A percentile compares a stretch with the other conserved stretches of the same genome.
These are phyloP conservation scores for Mactra quadrangularis DNA, from an alignment of 1,140 invertebrate genomes.

Conservation along the genomic window DNA sequence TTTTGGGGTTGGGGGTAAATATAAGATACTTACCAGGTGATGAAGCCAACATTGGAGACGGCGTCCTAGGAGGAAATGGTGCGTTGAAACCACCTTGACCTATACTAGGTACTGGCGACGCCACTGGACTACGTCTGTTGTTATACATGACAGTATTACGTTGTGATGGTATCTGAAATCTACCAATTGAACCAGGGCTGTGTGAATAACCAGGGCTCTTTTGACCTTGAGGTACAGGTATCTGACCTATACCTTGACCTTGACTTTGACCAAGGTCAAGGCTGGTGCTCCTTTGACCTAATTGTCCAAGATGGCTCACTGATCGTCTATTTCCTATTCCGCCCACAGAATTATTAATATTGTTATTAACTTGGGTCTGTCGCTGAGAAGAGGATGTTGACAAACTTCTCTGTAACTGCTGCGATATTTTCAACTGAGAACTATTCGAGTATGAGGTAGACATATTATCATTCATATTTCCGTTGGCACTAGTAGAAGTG, in stretches of 20 bases:
- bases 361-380: neutral
- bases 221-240: slow-evolving; percentile 62
- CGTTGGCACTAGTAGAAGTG: slow-evolving; percentile 37
- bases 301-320: neutral
- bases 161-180: slow-evolving; percentile 65
- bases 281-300: slow-evolving; percentile 51
- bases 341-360: neutral
- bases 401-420: slow-evolving; percentile 56
- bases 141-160: slow-evolving; percentile 64
- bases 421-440: slow-evolving; percentile 35
- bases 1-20: too few species aligned
- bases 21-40: slow-evolving; percentile 73
- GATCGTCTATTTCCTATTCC: slow-evolving; percentile 26
- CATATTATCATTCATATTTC: slow-evolving; percentile 8
- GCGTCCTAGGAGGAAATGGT: slow-evolving; percentile 55
- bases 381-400: slow-evolving; percentile 25
- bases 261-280: slow-evolving; percentile 59
- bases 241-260: slow-evolving; percentile 46
- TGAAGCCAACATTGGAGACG: slow-evolving; percentile 71
- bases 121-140: slow-evolving; percentile 74
- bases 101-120: slow-evolving; percentile 16
- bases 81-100: slow-evolving; percentile 16
- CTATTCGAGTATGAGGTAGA: slow-evolving; percentile 23
- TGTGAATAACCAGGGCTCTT: slow-evolving; percentile 74
- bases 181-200: slow-evolving; percentile 60